Base-by-base conservation (phyloP, 37 sponge, comb jelly and placozoan genomes). In the Halisarca cf. caerulea region DNA sequence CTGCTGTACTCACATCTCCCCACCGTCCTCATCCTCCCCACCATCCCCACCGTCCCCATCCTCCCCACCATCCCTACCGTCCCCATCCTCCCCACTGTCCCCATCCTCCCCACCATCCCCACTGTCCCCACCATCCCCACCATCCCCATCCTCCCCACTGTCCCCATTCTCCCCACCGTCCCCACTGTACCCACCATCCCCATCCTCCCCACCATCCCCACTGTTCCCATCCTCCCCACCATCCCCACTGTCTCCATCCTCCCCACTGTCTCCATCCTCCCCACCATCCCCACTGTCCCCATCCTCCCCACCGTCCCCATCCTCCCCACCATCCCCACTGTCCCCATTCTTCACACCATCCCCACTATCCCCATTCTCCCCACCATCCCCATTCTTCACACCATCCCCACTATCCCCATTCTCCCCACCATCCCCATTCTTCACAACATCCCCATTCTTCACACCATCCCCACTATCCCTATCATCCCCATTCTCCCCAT, bases 211-310 rank as follows among this genome's bases (percentile, higher is more conserved):
- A 27, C 28, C 27, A 8, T 15, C 33, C 42, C 68, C 41, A 15
- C 45, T 44, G 20, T 61, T 82, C n/a, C 55, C 53, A 58, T 44
- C 73, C 66, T 66, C 42, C 84, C 75, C 28, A 58, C 41, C 23
- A 33, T 18, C 30, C 62, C 61, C 53, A 51, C 34, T 4, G 27
- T n/a, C 38, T 21, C 80, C 44, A 34, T 11, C 77, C 33, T 28
- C 59, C 80, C 37, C 47, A 9, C 83, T 30, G n/a, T 18, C 35
- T 57, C 42, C 37, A 15, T 7, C 34, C 40, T 55, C 58, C 23
- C 73, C 51, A 47, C 43, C 73, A 20, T 28, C 40, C 60, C 30
- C 2, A 18, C 14, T 38, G 8, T 27, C 33, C 25, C 83, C 33
- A n/a, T 35, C 33, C 33, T 51, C 43, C 78, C 43, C 24, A 30